Conservation (phyloP, 2,797 vertebrate species). For the Spea hammondii region DNA sequence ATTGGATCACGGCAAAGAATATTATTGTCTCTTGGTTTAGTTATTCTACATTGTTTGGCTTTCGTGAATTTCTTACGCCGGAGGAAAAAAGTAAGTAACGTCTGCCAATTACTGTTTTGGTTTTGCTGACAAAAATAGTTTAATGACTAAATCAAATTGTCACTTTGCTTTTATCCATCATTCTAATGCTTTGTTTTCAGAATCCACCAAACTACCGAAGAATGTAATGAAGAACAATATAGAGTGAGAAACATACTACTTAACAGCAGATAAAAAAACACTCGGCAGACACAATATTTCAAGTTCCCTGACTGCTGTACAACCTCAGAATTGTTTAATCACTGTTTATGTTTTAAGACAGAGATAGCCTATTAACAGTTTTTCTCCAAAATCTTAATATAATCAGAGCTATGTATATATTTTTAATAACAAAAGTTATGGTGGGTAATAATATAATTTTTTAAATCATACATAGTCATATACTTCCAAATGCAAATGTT, state of each 20-base stretch:
- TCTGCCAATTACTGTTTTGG: background rate
- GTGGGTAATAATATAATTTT: too few relatives aligned
- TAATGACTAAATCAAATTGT: constrained; percentile 1
- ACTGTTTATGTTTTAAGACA: background rate
- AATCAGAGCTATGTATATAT: too few relatives aligned
- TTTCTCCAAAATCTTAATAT: too few relatives aligned
- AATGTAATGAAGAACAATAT: background rate
- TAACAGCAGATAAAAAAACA: background rate
- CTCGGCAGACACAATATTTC: background rate
- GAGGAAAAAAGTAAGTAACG: background rate
- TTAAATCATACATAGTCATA: too few relatives aligned
- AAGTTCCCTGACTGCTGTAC: background rate
- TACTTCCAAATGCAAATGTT: too few relatives aligned
- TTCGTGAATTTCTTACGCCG: background rate
- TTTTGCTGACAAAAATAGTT: background rate
- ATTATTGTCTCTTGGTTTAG: background rate
- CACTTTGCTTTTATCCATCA: background rate
- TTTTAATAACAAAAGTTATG: too few relatives aligned
- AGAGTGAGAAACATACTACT: background rate
- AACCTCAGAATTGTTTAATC: background rate
- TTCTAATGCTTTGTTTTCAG: background rate
- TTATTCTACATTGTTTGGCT: background rate
- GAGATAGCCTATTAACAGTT: background rate
- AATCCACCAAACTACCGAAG: background rate
- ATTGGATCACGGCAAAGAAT: background rate